Base-by-base conservation (phyloP, 2,888 invertebrate genomes). In the Meghimatium bilineatum region DNA sequence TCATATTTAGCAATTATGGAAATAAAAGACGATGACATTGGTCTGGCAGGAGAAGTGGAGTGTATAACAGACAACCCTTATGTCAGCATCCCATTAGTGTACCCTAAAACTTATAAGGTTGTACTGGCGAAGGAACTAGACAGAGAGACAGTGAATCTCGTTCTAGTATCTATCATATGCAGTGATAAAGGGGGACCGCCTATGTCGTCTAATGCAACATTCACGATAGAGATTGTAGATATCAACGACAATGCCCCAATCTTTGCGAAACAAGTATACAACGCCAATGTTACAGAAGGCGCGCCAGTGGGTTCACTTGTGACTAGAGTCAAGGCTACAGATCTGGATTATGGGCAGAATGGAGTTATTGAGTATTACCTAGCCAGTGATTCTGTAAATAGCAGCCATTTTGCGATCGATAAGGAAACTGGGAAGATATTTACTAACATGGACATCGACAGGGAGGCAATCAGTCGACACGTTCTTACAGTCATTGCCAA, bases 191-290 rank as follows among this genome's bases (percentile, higher is more conserved):
- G 90, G 8, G 49, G 0, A 0, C 60, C 69, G 3, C 90, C 89
- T 36, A 75, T 83, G 14, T 77, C 88, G 5, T 88, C 86, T 63
- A 85, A 89, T 12, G 86, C 86, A 20, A 85, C 85, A 0, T 90
- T 92, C 77, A 87, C 88, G 14, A 89, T 92, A 0, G 85, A 85
- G n/a, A 87, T 98, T 1, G 94, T 96, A 83, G 98, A 98, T 94
- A 96, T 97, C 77, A 98, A 99, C 94, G 98, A 98, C 93, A 97
- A 98, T 93, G 96, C 97, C 92, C 98, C 98, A 0, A 95, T 96
- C 77, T 98, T 98, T 93, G 96, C 86, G 12, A 79, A 87, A 38
- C n/a, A 72, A 14, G 84, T 81, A 17, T 90, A 90, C 74, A 83
- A 84, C 23, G 87, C 88, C 32, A 86, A 86, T 38, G 82, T 90